phyloP scores from a whole-genome alignment of 2,797 vertebrate genomes.

The Antennarius maculatus region DNA sequence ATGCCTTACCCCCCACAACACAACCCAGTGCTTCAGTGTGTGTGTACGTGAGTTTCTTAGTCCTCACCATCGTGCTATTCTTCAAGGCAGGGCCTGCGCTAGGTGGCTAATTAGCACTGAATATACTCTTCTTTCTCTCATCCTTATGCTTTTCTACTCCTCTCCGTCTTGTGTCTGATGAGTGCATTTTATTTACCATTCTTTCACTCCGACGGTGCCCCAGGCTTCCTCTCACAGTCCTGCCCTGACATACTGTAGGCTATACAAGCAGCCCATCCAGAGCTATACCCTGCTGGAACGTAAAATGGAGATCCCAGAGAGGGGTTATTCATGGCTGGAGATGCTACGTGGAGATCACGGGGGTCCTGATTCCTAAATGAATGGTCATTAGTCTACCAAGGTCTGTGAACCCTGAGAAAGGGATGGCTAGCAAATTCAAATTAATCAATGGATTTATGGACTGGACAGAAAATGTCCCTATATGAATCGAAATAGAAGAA shows the following conservation, averaged over 20 bases:
- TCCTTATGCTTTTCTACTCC: slow-evolving; percentile 91
- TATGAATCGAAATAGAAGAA: neutral
- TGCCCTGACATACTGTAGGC: slow-evolving; percentile 55
- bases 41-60: slow-evolving; percentile 53
- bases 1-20: slow-evolving; percentile 74
- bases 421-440: neutral
- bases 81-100: slow-evolving; percentile 87
- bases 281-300: slow-evolving; percentile 21
- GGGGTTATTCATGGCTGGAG: slow-evolving; percentile 45
- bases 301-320: slow-evolving; percentile 48
- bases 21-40: slow-evolving; percentile 58
- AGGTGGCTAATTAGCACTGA: slow-evolving; percentile 99
- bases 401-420: slow-evolving; percentile 15
- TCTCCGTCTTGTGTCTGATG: slow-evolving; percentile 56
- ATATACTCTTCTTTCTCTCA: slow-evolving; percentile 87
- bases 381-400: slow-evolving; percentile 33
- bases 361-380: slow-evolving; percentile 40
- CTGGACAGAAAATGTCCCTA: neutral
- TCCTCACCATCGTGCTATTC: slow-evolving; percentile 88
- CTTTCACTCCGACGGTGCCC: slow-evolving; percentile 56
- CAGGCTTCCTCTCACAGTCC: slow-evolving; percentile 57
- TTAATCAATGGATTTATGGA: neutral
- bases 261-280: slow-evolving; percentile 46
- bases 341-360: slow-evolving; percentile 51
- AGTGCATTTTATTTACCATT: slow-evolving; percentile 74